Evolutionary conservation across 2,113 vertebrate species (phyloP), one percentile per base, ranked within the genome.

Genomic region (Bufo gargarizans): DNA sequence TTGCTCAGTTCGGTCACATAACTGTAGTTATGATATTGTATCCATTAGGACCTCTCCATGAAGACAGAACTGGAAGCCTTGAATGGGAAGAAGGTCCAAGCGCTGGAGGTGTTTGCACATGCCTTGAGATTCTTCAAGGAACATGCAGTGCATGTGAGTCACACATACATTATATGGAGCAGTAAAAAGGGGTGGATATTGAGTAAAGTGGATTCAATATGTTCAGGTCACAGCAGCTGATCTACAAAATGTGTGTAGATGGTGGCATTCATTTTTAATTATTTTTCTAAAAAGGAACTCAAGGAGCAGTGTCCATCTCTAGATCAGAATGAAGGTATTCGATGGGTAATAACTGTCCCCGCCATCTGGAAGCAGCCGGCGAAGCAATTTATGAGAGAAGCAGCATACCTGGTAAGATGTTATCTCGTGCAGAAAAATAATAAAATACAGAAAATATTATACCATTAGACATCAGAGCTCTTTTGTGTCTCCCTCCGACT

Each of bases 341-440:
- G 98, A 90, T 99, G 98, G 98, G 97, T 99, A 16, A 93, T 99
- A 91, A 99, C 98, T 0, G 98, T 99, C n/a, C 98, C 98, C 0
- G 98, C 98, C 50, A 98, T 99, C 91, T 99, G 98, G 98, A 97
- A 96, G 91, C 98, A 99, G 90, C 97, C 98, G 0, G 98, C 98
- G 93, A 99, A 99, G 92, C 98, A 99, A 93, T 99, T 99, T 93
- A 99, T 99, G 98, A 91, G 98, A 89, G 97, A 99, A 88, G 98
- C 98, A 0, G 97, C 97, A 78, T 99, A 99, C 91, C 91, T 97
- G 97, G 98, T 98, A 91, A 90, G 93, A 76, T 5, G 22, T 22
- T 76, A 16, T 11, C 47, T 16, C 47, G 10, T 4, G 10, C 4
- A 4, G 2, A 33, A 22, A 33, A 69, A 55, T 11, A 1, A 55